Conservation (phyloP, 2,888 invertebrate genomes). For the Ophioninae sp. region DNA sequence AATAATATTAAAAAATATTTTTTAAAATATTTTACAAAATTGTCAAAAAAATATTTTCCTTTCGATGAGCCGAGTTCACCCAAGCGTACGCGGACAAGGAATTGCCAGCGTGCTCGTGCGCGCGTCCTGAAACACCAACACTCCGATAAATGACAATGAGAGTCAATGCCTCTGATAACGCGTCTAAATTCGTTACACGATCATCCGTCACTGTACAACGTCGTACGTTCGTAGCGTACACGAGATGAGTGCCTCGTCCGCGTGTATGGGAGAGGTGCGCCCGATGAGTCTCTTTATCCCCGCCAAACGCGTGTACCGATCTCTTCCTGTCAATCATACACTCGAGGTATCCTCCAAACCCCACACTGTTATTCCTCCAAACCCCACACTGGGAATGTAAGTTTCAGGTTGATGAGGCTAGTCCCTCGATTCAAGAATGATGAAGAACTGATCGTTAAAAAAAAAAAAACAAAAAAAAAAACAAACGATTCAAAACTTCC, state of each 20-base stretch:
- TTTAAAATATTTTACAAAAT: too few species aligned
- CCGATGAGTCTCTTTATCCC: slow-evolving; percentile 7
- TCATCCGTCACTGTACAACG: slow-evolving; percentile 22
- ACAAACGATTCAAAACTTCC: background rate
- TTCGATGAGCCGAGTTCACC: too few species aligned
- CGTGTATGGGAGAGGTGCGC: slow-evolving; percentile 2
- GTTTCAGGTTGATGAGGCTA: background rate
- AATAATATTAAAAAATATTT: too few species aligned
- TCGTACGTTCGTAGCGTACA: slow-evolving; percentile 14
- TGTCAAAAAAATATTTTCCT: too few species aligned
- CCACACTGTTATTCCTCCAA: background rate
- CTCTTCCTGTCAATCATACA: slow-evolving; percentile 51
- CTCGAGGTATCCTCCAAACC: slow-evolving; percentile 1
- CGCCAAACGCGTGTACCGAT: slow-evolving; percentile 22
- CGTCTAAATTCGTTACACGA: slow-evolving; percentile 53
- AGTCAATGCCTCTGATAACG: slow-evolving; percentile 65
- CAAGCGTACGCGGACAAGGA: background rate
- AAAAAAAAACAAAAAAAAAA: background rate
- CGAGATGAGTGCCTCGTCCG: background rate
- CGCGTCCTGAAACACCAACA: slow-evolving; percentile 26
- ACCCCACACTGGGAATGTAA: background rate
- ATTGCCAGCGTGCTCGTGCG: background rate
- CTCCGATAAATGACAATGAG: slow-evolving; percentile 47
- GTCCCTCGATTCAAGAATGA: too few species aligned
- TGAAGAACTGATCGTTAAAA: background rate